Base-by-base conservation (phyloP, 2,113 vertebrate genomes). In the Misgurnus anguillicaudatus region DNA sequence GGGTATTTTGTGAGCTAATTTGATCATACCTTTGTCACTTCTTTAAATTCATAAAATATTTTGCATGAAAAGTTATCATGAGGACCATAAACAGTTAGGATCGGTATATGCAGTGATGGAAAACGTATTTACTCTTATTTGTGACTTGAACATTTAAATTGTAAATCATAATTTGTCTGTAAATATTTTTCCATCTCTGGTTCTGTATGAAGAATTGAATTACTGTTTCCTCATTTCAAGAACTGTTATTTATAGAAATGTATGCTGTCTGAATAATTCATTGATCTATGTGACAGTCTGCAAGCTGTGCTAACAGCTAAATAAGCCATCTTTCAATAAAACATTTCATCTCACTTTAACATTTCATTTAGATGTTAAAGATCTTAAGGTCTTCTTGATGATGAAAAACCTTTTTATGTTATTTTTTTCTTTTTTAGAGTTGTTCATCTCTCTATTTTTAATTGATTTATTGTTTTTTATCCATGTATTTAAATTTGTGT, bases 51-150 rank as follows among this genome's bases (percentile, higher is more conserved):
- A 17, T 69, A 4, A 51, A 6, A 36, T 16, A 69, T 13, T 68
- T 68, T 8, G 51, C 4, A 39, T 7, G 8, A 36, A 19, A 39
- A 11, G 6, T 58, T 58, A 13, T 14, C 41, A 58, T 36, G 71
- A 45, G 57, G 57, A 62, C 71, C n/a, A n/a, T n/a, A 4, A 42
- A 60, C 4, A 61, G n/a, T 24, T 61, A 41, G 14, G 53, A 57
- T 57, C 4, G 10, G 19, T 42, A n/a, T 47, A 13, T 39, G 8
- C 16, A n/a, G 41, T 53, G 39, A 19, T 17, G 57, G n/a, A 63
- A 72, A 24, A 31, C 19, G 5, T 14, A 4, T 75, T 63, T 62
- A 1, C 45, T 87, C 85, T 89, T 82, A 81, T 66, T 83, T 83
- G 39, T 66, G 66, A 62, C 42, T 66, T 84, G 65, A 79, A 66